Base-by-base conservation (phyloP, 2,888 invertebrate genomes). In the Perizoma flavofasciatum region DNA sequence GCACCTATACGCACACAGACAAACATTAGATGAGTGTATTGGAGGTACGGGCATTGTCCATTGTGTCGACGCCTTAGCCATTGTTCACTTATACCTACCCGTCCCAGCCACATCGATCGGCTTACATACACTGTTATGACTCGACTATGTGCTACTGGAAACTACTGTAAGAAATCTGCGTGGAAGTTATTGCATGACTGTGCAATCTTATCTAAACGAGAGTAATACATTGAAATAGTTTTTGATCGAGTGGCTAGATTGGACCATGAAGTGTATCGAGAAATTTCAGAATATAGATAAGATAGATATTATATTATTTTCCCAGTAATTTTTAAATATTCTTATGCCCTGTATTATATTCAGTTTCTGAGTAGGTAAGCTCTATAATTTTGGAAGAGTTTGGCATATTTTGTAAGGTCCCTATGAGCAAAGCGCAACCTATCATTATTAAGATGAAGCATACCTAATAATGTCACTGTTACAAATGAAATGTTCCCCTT, bases 41-140 rank as follows among this genome's bases (percentile, higher is more conserved):
- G 82, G 77, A 82, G 82, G 82, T 77, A 83, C 75, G 72, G 78
- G 85, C 84, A 89, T 90, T 91, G 91, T 91, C 91, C 91, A 91
- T 90, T 91, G 90, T 89, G 84, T 86, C 73, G 81, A 81, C 84
- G 84, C 81, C 83, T 83, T 83, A 67, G 64, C 88, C 80, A 90
- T 91, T 91, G 90, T 91, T 91, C 83, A 71, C 72, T 61, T 80
- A 75, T 86, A 82, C 78, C 77, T 79, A 80, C 73, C 73, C 69
- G 69, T 74, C 75, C 73, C 70, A 75, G 74, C 73, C 74, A 81
- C 80, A 81, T 83, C 82, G 82, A 82, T 81, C 76, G 78, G 59
- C 79, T 83, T 80, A 82, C 82, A 81, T 75, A 81, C 77, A 69
- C 75, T 81, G 76, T 82, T 83, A 85, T 83, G 81, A 82, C 81